phyloP scores from a whole-genome alignment of 53 echinoderm and acorn worm genomes.

The Crossaster papposus region DNA sequence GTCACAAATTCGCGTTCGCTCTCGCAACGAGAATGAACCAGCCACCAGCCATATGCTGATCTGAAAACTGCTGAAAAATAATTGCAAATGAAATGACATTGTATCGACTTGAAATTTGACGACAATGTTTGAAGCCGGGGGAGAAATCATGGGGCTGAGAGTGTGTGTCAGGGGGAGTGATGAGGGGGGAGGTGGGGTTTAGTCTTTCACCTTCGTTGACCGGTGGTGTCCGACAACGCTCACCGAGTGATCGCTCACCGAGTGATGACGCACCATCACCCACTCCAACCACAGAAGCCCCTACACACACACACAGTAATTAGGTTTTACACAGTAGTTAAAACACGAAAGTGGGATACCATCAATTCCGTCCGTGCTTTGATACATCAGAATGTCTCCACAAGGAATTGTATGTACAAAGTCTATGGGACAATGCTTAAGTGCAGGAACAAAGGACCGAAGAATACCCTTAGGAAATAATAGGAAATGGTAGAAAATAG shows the following conservation, averaged over 20 bases:
- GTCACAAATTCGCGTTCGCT: no score
- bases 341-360: neutral
- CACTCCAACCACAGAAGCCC: conserved; percentile 46
- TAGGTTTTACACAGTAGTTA: neutral
- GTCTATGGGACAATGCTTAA: no score
- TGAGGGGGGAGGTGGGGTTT: neutral
- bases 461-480: no score
- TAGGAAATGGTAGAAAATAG: neutral
- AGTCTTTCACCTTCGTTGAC: conserved; percentile 54
- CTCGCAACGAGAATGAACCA: no score
- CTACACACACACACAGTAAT: neutral
- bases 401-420: no score
- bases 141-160: neutral
- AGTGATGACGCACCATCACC: conserved; percentile 53
- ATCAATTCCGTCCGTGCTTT: no score
- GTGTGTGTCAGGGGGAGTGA: neutral
- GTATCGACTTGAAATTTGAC: no score
- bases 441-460: no score
- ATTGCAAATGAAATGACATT: no score
- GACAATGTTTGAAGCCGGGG: neutral
- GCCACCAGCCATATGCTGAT: no score
- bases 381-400: no score
- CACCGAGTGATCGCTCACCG: conserved; percentile 38
- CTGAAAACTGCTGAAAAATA: no score
- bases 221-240: conserved; percentile 45